These are phyloP conservation scores for Dipodomys ordii DNA, from an alignment of 2,113 vertebrate genomes.

Conservation along the genomic window DNA sequence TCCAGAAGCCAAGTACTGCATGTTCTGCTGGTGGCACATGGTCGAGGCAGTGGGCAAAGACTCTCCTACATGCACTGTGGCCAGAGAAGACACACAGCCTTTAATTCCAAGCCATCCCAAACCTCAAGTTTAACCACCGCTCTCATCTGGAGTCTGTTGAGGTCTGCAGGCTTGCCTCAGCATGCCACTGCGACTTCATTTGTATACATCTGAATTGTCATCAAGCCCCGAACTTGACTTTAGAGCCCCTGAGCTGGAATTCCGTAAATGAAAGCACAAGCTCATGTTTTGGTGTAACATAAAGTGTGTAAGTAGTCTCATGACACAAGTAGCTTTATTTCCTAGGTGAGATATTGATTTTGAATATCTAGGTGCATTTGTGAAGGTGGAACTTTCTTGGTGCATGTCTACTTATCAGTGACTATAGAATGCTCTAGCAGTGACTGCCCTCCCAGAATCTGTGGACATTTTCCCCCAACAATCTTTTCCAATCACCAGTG, in stretches of 20 bases:
- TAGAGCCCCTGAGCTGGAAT: background rate
- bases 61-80: rapidly evolving
- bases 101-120: background rate
- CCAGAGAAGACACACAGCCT: background rate
- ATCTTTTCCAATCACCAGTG: background rate
- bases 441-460: background rate
- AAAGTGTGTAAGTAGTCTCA: background rate
- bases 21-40: background rate
- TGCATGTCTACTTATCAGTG: background rate
- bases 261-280: background rate
- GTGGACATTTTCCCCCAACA: background rate
- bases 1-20: background rate
- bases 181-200: background rate
- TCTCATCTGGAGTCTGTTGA: background rate
- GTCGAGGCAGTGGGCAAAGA: background rate
- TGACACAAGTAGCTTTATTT: background rate
- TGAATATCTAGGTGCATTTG: constrained; percentile 16
- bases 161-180: background rate
- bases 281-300: constrained; percentile 15
- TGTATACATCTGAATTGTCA: background rate
- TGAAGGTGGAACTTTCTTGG: background rate
- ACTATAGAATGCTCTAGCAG: background rate
- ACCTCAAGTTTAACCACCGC: background rate
- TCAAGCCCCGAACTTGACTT: background rate
- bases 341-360: background rate